Evolutionary conservation across 2,113 vertebrate genomes (phyloP).

Genomic region (Crocuta crocuta): DNA sequence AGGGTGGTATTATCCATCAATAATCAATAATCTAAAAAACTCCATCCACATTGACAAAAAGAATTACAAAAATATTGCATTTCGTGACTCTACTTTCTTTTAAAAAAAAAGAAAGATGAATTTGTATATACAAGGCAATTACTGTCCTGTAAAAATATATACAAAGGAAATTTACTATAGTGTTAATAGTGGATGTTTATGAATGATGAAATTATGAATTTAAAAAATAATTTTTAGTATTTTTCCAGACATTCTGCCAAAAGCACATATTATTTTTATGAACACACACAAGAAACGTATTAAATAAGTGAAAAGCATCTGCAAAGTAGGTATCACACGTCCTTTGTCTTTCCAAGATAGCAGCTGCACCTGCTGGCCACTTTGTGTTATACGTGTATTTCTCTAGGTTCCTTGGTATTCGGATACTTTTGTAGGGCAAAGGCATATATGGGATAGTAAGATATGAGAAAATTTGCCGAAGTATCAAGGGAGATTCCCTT

Average conservation of each 20-base stretch:
- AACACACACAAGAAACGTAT: background rate
- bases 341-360: background rate
- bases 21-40: background rate
- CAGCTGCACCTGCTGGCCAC: background rate
- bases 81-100: background rate
- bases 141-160: background rate
- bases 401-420: background rate
- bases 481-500: background rate
- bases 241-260: background rate
- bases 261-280: background rate
- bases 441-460: background rate
- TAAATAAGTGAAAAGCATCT: conserved; percentile 8
- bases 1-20: background rate
- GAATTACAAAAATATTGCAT: background rate
- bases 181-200: background rate
- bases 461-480: background rate
- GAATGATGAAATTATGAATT: background rate
- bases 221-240: background rate
- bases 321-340: background rate
- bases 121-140: background rate
- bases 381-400: background rate
- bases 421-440: background rate
- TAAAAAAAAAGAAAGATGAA: background rate
- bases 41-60: background rate
- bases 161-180: background rate